Percentiles rank a stretch among this genome's conserved stretches.
phyloP scores from a whole-genome alignment of 2,888 invertebrate species.

The Pterostichus madidus region DNA sequence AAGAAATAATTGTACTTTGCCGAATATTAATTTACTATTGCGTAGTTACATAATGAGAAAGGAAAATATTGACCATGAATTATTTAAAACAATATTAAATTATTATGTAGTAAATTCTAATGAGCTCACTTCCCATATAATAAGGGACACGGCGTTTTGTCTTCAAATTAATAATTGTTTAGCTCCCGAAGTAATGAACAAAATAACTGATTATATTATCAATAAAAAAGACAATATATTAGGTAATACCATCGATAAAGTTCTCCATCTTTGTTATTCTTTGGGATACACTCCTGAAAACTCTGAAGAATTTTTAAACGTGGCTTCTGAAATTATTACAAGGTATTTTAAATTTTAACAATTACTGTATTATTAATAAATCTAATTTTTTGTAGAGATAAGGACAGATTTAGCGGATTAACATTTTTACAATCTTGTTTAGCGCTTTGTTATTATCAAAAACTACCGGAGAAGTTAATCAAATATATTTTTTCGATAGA shows the following conservation, averaged over 20 bases:
- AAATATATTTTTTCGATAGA: conserved; percentile 80
- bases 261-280: conserved; percentile 78
- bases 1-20: conserved; percentile 66
- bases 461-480: conserved; percentile 78
- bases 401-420: conserved; percentile 79
- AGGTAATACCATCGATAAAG: conserved; percentile 79
- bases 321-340: conserved; percentile 76
- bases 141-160: conserved; percentile 77
- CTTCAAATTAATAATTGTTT: conserved; percentile 76
- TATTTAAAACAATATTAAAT: conserved; percentile 74
- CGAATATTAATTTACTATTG: conserved; percentile 70
- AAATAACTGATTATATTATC: conserved; percentile 77
- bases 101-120: conserved; percentile 73
- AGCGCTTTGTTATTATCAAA: conserved; percentile 79
- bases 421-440: conserved; percentile 79
- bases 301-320: conserved; percentile 74
- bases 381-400: conserved; percentile 77
- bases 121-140: conserved; percentile 76
- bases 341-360: conserved; percentile 74
- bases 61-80: conserved; percentile 74
- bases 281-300: conserved; percentile 78
- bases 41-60: conserved; percentile 71
- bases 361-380: not conserved
- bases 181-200: conserved; percentile 77
- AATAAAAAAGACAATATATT: conserved; percentile 76